phyloP scores from a whole-genome alignment of 53 echinoderm and acorn worm species.

The Holothuria scabra region DNA sequence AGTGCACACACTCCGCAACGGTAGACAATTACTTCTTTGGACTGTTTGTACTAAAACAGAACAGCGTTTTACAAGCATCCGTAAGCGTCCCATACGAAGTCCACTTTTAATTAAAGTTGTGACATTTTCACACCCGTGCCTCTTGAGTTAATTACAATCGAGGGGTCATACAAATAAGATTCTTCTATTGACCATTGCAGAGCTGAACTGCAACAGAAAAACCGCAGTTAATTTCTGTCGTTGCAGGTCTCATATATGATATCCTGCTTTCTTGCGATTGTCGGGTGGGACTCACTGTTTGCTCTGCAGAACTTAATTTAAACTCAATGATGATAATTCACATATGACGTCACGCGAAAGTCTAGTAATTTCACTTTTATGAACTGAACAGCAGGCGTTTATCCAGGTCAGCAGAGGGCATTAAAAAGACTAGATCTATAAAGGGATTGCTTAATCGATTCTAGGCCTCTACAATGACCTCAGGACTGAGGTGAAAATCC shows the following conservation, averaged over 20 bases:
- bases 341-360: conserved; percentile 30
- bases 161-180: neutral
- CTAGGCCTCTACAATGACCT: too few species aligned
- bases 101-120: conserved; percentile 5
- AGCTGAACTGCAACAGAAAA: neutral
- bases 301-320: conserved; percentile 40
- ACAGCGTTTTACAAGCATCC: conserved; percentile 6
- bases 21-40: too few species aligned
- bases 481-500: too few species aligned
- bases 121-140: conserved; percentile 18
- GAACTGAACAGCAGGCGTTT: too few species aligned
- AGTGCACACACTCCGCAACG: too few species aligned
- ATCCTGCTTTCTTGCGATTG: neutral
- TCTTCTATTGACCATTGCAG: neutral
- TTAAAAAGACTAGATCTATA: neutral
- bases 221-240: conserved; percentile 11
- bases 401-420: conserved; percentile 19
- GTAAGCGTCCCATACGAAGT: conserved; percentile 5
- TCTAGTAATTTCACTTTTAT: conserved; percentile 22
- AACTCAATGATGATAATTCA: conserved; percentile 34
- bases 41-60: conserved; percentile 12
- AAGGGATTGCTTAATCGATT: too few species aligned
- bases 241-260: conserved; percentile 6
- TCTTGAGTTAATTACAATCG: conserved; percentile 14
- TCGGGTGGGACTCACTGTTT: conserved; percentile 1